These are phyloP conservation scores for Aldrovandia affinis DNA, from an alignment of 2,797 vertebrate genomes.

Conservation along the genomic window DNA sequence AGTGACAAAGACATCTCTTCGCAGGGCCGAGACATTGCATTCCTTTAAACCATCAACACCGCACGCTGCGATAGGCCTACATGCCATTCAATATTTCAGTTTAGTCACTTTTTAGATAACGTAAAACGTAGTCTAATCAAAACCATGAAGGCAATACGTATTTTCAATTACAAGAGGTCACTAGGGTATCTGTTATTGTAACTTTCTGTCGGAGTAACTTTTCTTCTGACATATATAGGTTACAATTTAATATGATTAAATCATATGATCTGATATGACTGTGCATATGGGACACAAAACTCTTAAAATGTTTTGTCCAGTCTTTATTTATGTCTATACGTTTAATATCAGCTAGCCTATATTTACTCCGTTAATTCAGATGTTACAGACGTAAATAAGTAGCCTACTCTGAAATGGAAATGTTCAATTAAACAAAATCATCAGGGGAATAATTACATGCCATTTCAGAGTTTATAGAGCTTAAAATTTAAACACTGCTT, in stretches of 20 bases:
- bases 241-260: too few species aligned
- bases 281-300: background rate
- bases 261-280: too few species aligned
- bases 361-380: background rate
- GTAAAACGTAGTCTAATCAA: background rate
- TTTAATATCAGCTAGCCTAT: constrained; percentile 9
- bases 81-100: background rate
- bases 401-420: constrained; percentile 3
- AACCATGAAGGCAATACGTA: background rate
- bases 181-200: background rate
- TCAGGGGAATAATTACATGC: constrained; percentile 17
- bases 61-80: background rate
- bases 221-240: too few species aligned
- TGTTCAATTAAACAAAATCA: constrained; percentile 12
- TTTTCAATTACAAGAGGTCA: background rate
- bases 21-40: background rate
- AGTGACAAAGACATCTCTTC: background rate
- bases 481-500: constrained; percentile 20
- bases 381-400: background rate
- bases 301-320: too few species aligned
- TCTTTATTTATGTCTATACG: background rate
- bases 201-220: background rate
- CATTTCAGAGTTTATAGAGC: constrained; percentile 21
- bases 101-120: background rate
- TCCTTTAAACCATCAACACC: background rate